Percentiles rank a stretch among this genome's conserved stretches.
phyloP scores from a whole-genome alignment of 2,113 vertebrate species.

The human region DNA sequence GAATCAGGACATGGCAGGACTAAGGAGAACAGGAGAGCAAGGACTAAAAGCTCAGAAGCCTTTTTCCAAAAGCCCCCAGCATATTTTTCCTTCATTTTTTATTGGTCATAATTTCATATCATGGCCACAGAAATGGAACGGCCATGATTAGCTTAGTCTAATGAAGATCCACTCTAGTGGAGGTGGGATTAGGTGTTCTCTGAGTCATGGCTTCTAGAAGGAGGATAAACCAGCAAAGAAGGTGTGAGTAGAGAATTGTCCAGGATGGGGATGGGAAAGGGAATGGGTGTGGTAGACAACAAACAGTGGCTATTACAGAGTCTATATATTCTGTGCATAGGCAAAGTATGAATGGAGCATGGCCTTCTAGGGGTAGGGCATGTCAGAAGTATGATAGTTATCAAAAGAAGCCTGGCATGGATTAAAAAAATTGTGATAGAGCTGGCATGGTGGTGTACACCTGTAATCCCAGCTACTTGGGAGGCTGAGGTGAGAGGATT shows the following conservation, averaged over 20 bases:
- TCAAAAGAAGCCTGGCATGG: background rate
- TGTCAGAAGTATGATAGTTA: background rate
- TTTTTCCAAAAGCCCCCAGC: background rate
- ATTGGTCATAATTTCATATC: background rate
- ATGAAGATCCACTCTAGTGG: background rate
- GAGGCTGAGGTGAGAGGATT: background rate
- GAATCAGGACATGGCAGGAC: background rate
- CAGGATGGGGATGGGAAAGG: background rate
- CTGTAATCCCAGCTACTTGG: background rate
- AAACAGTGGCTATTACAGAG: background rate
- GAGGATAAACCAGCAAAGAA: background rate
- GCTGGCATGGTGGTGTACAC: background rate
- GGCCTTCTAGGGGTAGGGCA: background rate
- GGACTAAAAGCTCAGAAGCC: background rate
- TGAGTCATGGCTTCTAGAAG: background rate
- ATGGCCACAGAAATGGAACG: background rate
- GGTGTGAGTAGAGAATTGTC: background rate
- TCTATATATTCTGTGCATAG: background rate
- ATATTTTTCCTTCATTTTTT: background rate
- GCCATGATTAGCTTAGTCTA: background rate
- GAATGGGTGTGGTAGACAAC: background rate
- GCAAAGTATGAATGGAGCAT: background rate
- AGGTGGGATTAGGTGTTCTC: background rate
- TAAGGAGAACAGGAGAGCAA: background rate
- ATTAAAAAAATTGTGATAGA: background rate